Percentiles rank a stretch among this genome's conserved stretches.
phyloP scores from a whole-genome alignment of 2,888 invertebrate species.

The Empis livida region DNA sequence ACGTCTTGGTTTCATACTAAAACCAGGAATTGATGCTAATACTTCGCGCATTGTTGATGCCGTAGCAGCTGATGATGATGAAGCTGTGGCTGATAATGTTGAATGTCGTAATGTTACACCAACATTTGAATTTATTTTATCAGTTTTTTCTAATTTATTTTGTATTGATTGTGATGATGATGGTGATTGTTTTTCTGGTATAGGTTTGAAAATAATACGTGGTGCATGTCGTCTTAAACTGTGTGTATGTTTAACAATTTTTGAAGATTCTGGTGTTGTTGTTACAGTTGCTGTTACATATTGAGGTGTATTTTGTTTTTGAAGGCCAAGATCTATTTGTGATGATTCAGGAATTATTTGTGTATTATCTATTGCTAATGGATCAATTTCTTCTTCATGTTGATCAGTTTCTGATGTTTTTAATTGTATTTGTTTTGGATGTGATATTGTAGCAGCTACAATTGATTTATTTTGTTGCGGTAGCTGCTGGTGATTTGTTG shows the following conservation, averaged over 20 bases:
- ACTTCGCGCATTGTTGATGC: conserved; percentile 83
- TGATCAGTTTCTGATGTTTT: conserved; percentile 9
- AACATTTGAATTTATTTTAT: background rate
- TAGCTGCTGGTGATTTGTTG: conserved; percentile 11
- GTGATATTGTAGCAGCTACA: conserved; percentile 13
- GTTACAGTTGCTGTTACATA: conserved; percentile 2
- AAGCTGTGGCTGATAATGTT: background rate
- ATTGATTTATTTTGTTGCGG: conserved; percentile 7
- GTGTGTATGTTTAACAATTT: conserved; percentile 57
- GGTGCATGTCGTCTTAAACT: conserved; percentile 52
- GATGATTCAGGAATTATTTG: background rate
- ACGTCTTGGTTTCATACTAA: conserved; percentile 61
- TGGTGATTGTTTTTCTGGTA: conserved; percentile 38
- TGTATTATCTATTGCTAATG: conserved; percentile 22
- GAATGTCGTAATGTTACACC: background rate
- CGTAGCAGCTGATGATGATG: conserved; percentile 21
- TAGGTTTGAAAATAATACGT: conserved; percentile 68
- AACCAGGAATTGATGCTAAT: conserved; percentile 78
- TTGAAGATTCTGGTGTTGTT: conserved; percentile 8
- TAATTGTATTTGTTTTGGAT: conserved; percentile 8
- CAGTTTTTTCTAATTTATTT: conserved; percentile 9
- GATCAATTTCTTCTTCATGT: conserved; percentile 28
- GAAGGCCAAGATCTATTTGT: background rate
- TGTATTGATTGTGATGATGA: conserved; percentile 11
- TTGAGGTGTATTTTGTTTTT: too few relatives aligned